A percentile compares a stretch with the other conserved stretches of the same genome.
Evolutionary conservation across 2,888 invertebrate species (phyloP).

Genomic region (Acrobeloides nanus): DNA sequence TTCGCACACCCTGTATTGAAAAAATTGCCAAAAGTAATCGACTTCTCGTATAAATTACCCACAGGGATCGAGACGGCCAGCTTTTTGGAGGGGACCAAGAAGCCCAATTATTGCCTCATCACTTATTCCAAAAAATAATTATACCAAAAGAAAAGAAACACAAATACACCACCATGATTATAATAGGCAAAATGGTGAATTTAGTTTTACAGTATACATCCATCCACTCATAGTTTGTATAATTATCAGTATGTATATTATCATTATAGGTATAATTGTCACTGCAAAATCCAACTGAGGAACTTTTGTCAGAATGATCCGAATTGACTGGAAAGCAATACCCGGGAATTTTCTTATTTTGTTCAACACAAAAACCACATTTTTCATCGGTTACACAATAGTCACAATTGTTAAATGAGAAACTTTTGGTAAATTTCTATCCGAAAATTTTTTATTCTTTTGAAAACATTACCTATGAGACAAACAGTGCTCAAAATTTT

Average conservation of each 20-base stretch:
- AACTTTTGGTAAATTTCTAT: no score
- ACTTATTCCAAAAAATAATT: no score
- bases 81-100: no score
- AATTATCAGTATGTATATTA: no score
- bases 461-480: conserved; percentile 4
- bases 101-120: no score
- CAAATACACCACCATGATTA: conserved; percentile 47
- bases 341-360: conserved; percentile 13
- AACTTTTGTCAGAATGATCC: conserved; percentile 11
- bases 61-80: no score
- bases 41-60: no score
- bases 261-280: conserved; percentile 13
- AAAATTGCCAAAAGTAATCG: no score
- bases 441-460: no score
- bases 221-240: conserved; percentile 17
- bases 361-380: conserved; percentile 55
- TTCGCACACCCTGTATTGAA: no score
- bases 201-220: conserved; percentile 23
- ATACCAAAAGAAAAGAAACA: conserved; percentile 17
- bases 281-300: conserved; percentile 12
- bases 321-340: conserved; percentile 27
- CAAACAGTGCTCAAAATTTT: conserved; percentile 7
- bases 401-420: conserved; percentile 53
- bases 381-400: conserved; percentile 54
- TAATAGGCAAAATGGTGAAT: conserved; percentile 54